Evolutionary conservation across 2,797 vertebrate genomes (phyloP).

Genomic region (Tenualosa ilisha): DNA sequence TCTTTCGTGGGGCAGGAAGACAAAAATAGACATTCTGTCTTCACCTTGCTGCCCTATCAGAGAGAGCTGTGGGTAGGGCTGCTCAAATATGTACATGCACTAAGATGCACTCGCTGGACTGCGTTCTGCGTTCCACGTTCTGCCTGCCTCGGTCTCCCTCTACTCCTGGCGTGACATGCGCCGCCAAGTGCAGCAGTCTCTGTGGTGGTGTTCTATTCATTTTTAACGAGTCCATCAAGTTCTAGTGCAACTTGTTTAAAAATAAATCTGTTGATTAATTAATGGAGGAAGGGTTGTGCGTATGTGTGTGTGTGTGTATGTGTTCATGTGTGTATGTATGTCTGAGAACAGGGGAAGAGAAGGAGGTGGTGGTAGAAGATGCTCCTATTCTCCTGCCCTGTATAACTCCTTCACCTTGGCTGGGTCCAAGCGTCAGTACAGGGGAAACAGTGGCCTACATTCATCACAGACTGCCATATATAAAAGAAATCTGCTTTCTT

Average conservation of each 20-base stretch:
- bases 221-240: constrained; percentile 80
- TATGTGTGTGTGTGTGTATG: background rate
- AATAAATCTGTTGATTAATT: constrained; percentile 81
- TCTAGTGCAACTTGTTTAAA: constrained; percentile 75
- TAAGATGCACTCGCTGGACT: constrained; percentile 37
- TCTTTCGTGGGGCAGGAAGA: background rate
- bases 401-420: background rate
- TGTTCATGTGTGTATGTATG: background rate
- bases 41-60: constrained; percentile 6
- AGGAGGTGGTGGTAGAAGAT: background rate
- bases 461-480: background rate
- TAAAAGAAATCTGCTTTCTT: background rate
- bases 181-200: constrained; percentile 55
- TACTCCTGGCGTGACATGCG: constrained; percentile 35
- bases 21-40: constrained; percentile 16
- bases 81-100: constrained; percentile 33
- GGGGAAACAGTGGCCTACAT: background rate
- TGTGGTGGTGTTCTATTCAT: constrained; percentile 68
- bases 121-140: background rate
- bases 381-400: background rate
- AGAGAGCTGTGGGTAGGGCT: background rate
- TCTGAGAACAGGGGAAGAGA: background rate
- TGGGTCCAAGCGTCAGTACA: background rate
- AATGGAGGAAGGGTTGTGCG: constrained; percentile 60
- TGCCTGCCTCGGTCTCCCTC: background rate